Evolutionary conservation across 2,888 invertebrate genomes (phyloP), one percentile per base, ranked within the genome.

Genomic region (Heteromyza rotundicornis): DNA sequence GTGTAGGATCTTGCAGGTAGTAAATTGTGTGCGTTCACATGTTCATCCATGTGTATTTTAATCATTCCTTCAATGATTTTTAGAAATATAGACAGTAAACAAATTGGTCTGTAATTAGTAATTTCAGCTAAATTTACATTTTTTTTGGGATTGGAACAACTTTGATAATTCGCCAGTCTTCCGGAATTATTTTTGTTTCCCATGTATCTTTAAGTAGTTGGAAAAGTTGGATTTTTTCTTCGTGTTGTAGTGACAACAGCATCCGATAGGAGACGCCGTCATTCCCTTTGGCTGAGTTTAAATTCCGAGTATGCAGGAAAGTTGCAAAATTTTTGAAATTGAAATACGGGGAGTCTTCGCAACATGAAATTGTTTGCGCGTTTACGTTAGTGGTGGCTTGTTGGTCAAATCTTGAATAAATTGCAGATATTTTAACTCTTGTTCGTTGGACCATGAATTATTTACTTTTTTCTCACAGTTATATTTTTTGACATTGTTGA

Each of bases 401-500:
- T 5, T 14, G 19, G 10, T 20, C 23, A 2, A 50, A n/a, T 20
- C 1, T 52, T 12, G 16, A 5, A 10, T 40, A 23, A 19, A 10
- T 52, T 52, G 3, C n/a, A 14, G n/a, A 22, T 36, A 16, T 36
- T 40, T n/a, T 20, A 20, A 35, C 20, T 55, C 51, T 16, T 51
- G 40, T 1, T 10, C 16, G 1, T 44, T 8, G 2, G 14, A 23
- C 64, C 64, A 64, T 0, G 55, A 55, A 19, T 61, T 57, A 0
- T 59, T 62, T 0, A 23, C 2, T 2, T 12, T 20, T 12, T 64
- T 62, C 0, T 2, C 20, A 14, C 12, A 22, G 8, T 53, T 27
- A 24, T 57, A 62, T n/a, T 57, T 62, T 24, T 59, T 64, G 0
- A 64, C 1, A 3, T 49, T 49, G 0, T 17, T n/a, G 2, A 64